These are phyloP conservation scores for Amphiprion ocellaris DNA, from an alignment of 2,113 vertebrate genomes.

Conservation along the genomic window DNA sequence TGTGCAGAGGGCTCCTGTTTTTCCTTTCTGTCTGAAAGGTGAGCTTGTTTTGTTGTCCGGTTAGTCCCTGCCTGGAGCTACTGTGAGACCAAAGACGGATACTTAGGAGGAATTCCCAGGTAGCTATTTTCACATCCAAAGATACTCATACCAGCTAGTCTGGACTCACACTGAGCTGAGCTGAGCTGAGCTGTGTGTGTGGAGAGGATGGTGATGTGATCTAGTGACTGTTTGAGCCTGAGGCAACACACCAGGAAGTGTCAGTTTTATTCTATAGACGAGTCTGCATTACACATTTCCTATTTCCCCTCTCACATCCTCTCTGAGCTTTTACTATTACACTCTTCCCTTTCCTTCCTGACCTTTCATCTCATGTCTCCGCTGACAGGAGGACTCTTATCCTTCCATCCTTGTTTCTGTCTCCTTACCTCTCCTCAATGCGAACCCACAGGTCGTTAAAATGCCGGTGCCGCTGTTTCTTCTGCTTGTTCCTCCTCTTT, in stretches of 20 bases:
- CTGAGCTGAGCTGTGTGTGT: constrained; percentile 10
- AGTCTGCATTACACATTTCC: constrained; percentile 54
- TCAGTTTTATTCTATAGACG: constrained; percentile 56
- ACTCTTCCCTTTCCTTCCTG: constrained; percentile 21
- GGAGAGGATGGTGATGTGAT: constrained; percentile 61
- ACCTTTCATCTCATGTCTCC: background rate
- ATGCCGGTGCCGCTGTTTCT: constrained; percentile 84
- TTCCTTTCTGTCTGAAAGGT: constrained; percentile 64
- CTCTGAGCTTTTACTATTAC: background rate
- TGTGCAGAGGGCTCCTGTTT: constrained; percentile 22
- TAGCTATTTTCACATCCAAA: constrained; percentile 57
- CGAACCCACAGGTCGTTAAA: constrained; percentile 91
- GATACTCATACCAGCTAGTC: constrained; percentile 59
- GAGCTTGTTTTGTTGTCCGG: constrained; percentile 69
- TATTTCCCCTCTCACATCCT: constrained; percentile 42
- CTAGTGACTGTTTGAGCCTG: constrained; percentile 59
- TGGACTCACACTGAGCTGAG: constrained; percentile 45
- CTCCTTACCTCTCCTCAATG: constrained; percentile 87
- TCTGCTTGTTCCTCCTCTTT: constrained; percentile 82
- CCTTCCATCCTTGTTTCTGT: background rate
- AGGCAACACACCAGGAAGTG: constrained; percentile 62
- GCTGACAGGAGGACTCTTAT: constrained; percentile 1
- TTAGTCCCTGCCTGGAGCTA: constrained; percentile 78
- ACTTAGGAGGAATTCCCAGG: constrained; percentile 71
- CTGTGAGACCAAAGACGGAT: constrained; percentile 61